phyloP scores from a whole-genome alignment of 2,888 invertebrate genomes.

The Physocephala rufipes region DNA sequence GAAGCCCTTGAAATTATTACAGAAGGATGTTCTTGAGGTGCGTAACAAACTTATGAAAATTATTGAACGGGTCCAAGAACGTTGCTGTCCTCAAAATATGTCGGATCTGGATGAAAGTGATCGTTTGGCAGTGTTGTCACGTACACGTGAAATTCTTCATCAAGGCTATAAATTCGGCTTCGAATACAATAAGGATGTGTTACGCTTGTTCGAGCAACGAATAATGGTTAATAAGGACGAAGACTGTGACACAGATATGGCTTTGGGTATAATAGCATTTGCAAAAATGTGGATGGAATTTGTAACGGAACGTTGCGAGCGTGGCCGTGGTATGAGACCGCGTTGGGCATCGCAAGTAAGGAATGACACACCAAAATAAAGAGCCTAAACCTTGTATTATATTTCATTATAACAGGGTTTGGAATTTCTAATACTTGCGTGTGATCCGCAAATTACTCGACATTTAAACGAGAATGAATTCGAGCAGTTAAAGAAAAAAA shows the following conservation, averaged over 20 bases:
- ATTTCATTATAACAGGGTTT: slow-evolving; percentile 70
- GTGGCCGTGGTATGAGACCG: slow-evolving; percentile 81
- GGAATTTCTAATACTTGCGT: slow-evolving; percentile 85
- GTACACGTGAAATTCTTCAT: slow-evolving; percentile 80
- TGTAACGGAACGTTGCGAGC: slow-evolving; percentile 83
- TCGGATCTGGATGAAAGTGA: slow-evolving; percentile 66
- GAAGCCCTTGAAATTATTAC: slow-evolving; percentile 71
- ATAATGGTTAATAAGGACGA: slow-evolving; percentile 64
- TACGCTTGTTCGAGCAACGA: slow-evolving; percentile 67
- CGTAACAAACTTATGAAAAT: slow-evolving; percentile 65
- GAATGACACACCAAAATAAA: not conserved
- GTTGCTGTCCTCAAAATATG: slow-evolving; percentile 60
- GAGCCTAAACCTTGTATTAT: not conserved
- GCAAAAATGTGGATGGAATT: slow-evolving; percentile 91
- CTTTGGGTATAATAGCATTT: slow-evolving; percentile 73
- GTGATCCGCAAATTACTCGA: slow-evolving; percentile 83
- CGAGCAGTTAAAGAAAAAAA: slow-evolving; percentile 77
- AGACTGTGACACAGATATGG: slow-evolving; percentile 66
- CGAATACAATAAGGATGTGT: slow-evolving; percentile 73
- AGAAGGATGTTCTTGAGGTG: slow-evolving; percentile 64
- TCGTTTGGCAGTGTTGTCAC: slow-evolving; percentile 70
- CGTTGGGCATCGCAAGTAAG: slow-evolving; percentile 79
- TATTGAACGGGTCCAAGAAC: slow-evolving; percentile 60
- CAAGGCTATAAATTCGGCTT: slow-evolving; percentile 92
- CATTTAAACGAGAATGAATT: slow-evolving; percentile 82